Evolutionary conservation across 2,113 vertebrate species (phyloP), one percentile per base, ranked within the genome.

Genomic region (Oncorhynchus gorbuscha): DNA sequence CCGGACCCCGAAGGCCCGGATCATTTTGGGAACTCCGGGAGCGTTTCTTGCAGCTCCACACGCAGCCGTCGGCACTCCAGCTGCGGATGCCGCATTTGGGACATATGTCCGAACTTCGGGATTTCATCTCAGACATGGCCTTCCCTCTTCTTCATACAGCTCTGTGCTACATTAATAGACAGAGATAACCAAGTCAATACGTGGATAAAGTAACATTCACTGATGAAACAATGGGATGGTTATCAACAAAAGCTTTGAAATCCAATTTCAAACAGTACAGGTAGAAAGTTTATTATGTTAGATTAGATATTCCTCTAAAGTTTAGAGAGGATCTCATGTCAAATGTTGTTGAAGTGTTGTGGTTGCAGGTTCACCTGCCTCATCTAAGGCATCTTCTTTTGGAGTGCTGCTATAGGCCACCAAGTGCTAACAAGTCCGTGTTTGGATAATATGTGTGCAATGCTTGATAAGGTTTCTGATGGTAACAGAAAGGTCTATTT

Each of bases 61-160:
- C 93, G 0, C 97, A 97, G 20, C 97, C 96, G 91, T 99, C 97
- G 0, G 95, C 96, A 2, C 96, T 99, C 90, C 96, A 95, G 84
- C 97, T 98, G 70, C 96, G 94, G 86, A 92, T 90, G 83, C 92
- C 94, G 32, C 73, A 76, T 85, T 98, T 99, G 69, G 97, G 97
- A 55, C 95, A 94, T 1, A 96, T 94, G 22, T 97, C 97, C 1
- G 93, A 72, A 0, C 89, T 92, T 84, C 94, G 91, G 18, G 88
- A 72, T 5, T 90, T 93, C 83, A 89, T 92, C 77, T 97, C 96
- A 0, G 93, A 94, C 92, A 94, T 94, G 55, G 22, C 65, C 20
- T 20, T 69, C 75, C 73, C 28, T 26, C 74, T 32, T 74, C 71
- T 39, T 73, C 62, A 71, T 74, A 22, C 55, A 5, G 13, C 14